Conservation (phyloP, 2,888 invertebrate species). For the Pristionchus maxplancki region DNA sequence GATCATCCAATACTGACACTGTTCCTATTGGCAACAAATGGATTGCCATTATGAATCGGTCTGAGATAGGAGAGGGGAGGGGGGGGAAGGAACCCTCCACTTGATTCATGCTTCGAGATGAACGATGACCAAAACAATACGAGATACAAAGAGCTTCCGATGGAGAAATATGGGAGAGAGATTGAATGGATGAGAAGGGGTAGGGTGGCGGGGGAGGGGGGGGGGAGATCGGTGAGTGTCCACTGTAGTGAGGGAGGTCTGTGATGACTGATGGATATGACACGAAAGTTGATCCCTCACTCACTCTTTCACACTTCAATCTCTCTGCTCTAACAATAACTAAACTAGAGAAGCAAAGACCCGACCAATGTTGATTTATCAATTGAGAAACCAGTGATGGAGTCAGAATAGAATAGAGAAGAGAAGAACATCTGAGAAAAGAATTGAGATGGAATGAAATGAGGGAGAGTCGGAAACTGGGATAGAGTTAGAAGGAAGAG, state of each 20-base stretch:
- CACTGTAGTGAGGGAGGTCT: not conserved
- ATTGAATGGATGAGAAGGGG: not conserved
- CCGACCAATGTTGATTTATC: not conserved
- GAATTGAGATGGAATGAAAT: constrained; percentile 24
- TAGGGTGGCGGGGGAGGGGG: too few species aligned
- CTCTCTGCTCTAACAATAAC: not conserved
- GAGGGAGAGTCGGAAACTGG: not conserved
- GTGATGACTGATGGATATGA: not conserved
- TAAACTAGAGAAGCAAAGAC: not conserved
- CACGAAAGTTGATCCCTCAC: not conserved
- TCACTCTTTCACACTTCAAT: not conserved
- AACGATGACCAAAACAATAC: constrained; percentile 1
- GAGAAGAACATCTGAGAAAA: not conserved
- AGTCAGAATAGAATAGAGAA: not conserved
- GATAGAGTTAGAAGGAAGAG: constrained; percentile 42
- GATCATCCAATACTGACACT: not conserved
- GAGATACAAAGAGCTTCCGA: constrained; percentile 29
- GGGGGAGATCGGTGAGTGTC: not conserved
- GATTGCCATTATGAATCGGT: not conserved
- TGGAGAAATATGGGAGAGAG: not conserved
- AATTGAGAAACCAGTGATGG: not conserved
- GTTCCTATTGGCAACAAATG: not conserved
- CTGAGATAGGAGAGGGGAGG: not conserved
- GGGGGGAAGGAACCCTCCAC: not conserved
- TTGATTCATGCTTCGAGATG: constrained; percentile 4